Conservation (phyloP, 2,888 invertebrate genomes). For the Hyles lineata region DNA sequence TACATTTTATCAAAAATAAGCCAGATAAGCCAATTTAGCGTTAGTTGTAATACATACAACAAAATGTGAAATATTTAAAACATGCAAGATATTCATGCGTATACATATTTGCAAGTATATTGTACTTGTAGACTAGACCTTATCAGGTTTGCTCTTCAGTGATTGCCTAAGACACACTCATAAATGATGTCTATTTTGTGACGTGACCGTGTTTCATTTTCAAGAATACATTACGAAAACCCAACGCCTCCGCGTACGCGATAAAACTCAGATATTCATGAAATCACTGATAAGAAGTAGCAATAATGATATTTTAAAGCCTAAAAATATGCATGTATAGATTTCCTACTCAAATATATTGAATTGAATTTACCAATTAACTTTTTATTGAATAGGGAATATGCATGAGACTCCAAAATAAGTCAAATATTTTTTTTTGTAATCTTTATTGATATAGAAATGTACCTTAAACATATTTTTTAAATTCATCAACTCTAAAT, state of each 20-base stretch:
- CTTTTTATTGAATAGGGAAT: no score
- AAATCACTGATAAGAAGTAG: constrained; percentile 40
- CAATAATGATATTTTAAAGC: constrained; percentile 36
- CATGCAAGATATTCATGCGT: no score
- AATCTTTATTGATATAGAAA: no score
- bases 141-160: not conserved
- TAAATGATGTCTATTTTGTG: constrained; percentile 7
- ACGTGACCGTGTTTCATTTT: constrained; percentile 51
- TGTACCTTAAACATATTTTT: no score
- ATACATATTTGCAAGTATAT: not conserved
- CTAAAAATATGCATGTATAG: not conserved
- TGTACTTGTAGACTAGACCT: not conserved
- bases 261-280: constrained; percentile 42
- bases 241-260: constrained; percentile 31
- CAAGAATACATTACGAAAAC: constrained; percentile 44
- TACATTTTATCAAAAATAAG: no score
- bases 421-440: no score
- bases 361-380: not conserved
- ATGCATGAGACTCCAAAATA: no score
- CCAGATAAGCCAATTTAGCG: no score
- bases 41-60: no score
- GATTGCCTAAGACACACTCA: constrained; percentile 12
- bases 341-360: not conserved
- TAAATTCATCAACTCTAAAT: no score
- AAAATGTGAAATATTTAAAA: no score